Base-by-base conservation (phyloP, 2,113 vertebrate species). In the Cercopithecus mona region DNA sequence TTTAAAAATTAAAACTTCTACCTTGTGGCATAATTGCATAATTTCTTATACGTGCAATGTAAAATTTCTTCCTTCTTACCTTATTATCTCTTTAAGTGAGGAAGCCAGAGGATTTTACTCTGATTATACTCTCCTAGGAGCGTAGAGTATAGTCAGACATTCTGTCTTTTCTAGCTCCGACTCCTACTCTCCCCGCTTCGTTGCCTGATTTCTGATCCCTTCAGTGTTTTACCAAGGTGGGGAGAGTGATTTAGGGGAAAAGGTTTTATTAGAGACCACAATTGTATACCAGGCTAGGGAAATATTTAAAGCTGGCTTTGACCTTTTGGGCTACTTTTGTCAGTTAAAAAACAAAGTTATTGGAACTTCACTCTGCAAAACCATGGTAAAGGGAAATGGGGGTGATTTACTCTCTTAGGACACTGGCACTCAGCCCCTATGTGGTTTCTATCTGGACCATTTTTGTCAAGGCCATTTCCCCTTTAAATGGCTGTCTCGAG, bases 1-100 rank as follows among this genome's bases (percentile, higher is more conserved):
- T 73, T 92, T 35, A 95, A 93, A 80, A 68, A 55, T 48, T 80
- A 81, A 75, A 73, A 38, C 30, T 1, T 40, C 61, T 5, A n/a
- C 3, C 23, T 50, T 4, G 12, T 25, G 20, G 16, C 16, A 59
- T 8, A 12, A n/a, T 40, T 17, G 40, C 13, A 18, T 89, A 89
- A 52, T 5, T 48, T 27, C 35, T 86, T 90, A 32, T 0, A 0
- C 35, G 8, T 35, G 35, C 23, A 1, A 2, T 0, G 3, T 38
- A 48, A 85, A 66, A 18, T 57, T 48, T 38, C 80, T 61, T 35
- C 25, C 3, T 66, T 22, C 27, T 32, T n/a, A 30, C 14, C 22
- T 52, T 73, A n/a, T 64, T 52, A 27, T 61, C 11, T 40, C 22
- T 78, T 85, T 64, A 75, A 22, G 3, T 80, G 38, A 68, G 25